Evolutionary conservation across 1,140 invertebrate species (phyloP).

Genomic region (Scylla paramamosain): DNA sequence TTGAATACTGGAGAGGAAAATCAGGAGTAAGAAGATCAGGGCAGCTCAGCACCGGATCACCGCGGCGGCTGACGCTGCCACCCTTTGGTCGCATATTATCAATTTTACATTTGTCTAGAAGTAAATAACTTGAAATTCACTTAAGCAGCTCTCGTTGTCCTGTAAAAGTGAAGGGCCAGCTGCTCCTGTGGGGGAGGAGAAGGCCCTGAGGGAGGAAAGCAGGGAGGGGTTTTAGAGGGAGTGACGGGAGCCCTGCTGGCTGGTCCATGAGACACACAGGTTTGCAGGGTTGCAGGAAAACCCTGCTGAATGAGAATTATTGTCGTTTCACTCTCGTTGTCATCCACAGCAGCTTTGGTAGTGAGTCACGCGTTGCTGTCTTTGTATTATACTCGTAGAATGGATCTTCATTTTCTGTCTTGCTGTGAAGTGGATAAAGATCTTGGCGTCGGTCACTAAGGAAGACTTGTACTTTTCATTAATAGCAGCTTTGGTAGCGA

Average conservation of each 20-base stretch:
- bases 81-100: not conserved
- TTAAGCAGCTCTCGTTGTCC: not conserved
- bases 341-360: no score
- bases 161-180: constrained; percentile 1
- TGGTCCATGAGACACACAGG: not conserved
- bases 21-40: constrained; percentile 21
- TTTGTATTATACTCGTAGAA: no score
- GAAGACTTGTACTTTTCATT: no score
- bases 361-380: no score
- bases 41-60: not conserved
- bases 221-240: no score
- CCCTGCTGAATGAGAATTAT: no score
- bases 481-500: no score
- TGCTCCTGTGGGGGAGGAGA: not conserved
- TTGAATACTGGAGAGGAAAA: not conserved
- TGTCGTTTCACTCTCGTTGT: no score
- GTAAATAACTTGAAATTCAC: constrained; percentile 24
- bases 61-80: constrained; percentile 14
- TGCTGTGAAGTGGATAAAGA: no score
- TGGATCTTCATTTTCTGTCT: no score
- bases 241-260: not conserved
- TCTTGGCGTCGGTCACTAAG: no score
- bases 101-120: constrained; percentile 24
- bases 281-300: no score
- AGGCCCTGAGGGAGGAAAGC: not conserved